phyloP scores from a whole-genome alignment of 2,888 invertebrate genomes.

The Carpatolechia fugitivella region DNA sequence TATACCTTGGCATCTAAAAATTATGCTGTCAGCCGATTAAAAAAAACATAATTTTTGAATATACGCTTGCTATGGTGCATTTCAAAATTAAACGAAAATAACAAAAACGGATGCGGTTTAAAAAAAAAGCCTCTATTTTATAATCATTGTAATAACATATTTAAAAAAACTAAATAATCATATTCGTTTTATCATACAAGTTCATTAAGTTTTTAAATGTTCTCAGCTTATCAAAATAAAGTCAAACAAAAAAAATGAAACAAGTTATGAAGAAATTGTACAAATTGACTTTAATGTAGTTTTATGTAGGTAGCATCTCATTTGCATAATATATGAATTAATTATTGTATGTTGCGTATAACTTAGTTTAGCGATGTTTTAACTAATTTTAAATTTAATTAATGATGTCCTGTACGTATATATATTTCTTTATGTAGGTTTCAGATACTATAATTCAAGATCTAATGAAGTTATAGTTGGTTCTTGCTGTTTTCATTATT shows the following conservation, averaged over 20 bases:
- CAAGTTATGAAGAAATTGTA: slow-evolving; percentile 46
- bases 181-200: too few species aligned
- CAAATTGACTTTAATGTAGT: slow-evolving; percentile 44
- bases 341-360: slow-evolving; percentile 28
- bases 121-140: too few species aligned
- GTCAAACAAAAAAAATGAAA: slow-evolving; percentile 24
- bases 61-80: neutral
- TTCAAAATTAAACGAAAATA: slow-evolving; percentile 24
- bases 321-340: slow-evolving; percentile 28
- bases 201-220: neutral
- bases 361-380: neutral
- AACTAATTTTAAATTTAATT: neutral
- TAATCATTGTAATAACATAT: too few species aligned
- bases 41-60: too few species aligned
- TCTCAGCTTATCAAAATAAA: slow-evolving; percentile 20
- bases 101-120: slow-evolving; percentile 14
- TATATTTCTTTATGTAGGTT: neutral
- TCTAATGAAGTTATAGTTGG: too few species aligned
- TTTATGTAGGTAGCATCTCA: slow-evolving; percentile 32
- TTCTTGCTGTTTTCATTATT: too few species aligned
- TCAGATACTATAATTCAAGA: neutral
- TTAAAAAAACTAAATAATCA: too few species aligned
- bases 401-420: neutral
- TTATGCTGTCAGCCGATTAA: too few species aligned
- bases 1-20: slow-evolving; percentile 27